Evolutionary conservation across 2,888 invertebrate species (phyloP), one percentile per base, ranked within the genome.

Genomic region (Busseola fusca): DNA sequence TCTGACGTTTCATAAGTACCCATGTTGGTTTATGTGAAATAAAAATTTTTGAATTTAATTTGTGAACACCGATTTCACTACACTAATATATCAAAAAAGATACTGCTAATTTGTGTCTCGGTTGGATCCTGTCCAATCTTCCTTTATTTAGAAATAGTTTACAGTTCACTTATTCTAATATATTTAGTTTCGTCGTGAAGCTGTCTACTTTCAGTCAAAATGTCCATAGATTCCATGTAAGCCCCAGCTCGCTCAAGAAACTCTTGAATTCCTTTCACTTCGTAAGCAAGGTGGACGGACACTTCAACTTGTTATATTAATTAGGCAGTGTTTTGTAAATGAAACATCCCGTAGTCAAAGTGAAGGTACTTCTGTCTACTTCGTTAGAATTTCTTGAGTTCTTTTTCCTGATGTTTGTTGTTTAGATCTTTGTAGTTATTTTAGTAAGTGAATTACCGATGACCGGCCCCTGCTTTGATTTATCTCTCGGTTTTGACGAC

Each of bases 231-330:
- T 76, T 34, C 2, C 30, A 50, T n/a, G 5, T 12, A 16, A 50
- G 18, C 34, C 25, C 18, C n/a, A 30, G 14, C 21, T 18, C 34
- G 18, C 1, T 25, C 34, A 34, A 30, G 21, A 54, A 69, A 56
- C 10, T n/a, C 16, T 59, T 18, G 52, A 54, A 14, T 10, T 77
- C 30, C 7, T 69, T 58, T 68, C 21, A 58, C 12, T 58, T 67
- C n/a, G 40, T 30, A 30, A 59, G 34, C 54, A 16, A 74, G 30
- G 18, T 48, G 50, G 69, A 10, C 58, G 25, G 5, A 14, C 12
- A 60, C 14, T 48, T 52, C 4, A 68, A 37, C 34, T 34, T 37
- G 34, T 34, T 57, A 40, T 21, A 56, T 25, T 68, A 50, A 72
- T 50, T 57, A 65, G 37, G 40, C n/a, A 37, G 37, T 45, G 18